phyloP scores from a whole-genome alignment of 92 coral and sea anemone genomes.

The Parazoanthus atlanticus region DNA sequence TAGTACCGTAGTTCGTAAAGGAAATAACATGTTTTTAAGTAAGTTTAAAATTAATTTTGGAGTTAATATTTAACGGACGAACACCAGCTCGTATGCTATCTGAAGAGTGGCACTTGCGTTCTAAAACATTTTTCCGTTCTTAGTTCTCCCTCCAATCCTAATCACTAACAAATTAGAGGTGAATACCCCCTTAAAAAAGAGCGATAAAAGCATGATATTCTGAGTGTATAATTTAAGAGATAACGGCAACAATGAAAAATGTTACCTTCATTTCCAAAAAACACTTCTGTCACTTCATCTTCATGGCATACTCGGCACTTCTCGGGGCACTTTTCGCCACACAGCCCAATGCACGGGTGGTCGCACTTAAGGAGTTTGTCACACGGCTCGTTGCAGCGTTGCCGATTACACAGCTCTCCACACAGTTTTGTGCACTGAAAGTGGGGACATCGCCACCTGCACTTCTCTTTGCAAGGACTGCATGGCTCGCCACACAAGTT shows the following conservation, averaged over 20 bases:
- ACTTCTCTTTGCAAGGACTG: constrained; percentile 68
- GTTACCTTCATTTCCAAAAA: constrained; percentile 77
- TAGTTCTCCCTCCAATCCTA: too few relatives aligned
- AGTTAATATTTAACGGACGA: too few relatives aligned
- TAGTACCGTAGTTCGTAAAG: too few relatives aligned
- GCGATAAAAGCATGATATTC: too few relatives aligned
- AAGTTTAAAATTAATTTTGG: too few relatives aligned
- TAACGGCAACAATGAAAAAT: not conserved
- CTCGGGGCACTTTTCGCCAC: constrained; percentile 93
- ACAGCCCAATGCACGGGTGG: constrained; percentile 91
- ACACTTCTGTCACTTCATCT: constrained; percentile 86
- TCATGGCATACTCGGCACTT: constrained; percentile 88
- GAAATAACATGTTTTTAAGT: too few relatives aligned
- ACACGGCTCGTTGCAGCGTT: constrained; percentile 77
- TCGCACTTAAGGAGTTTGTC: constrained; percentile 52
- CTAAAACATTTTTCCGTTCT: too few relatives aligned
- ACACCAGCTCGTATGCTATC: too few relatives aligned
- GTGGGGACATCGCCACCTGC: constrained; percentile 82
- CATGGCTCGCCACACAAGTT: constrained; percentile 89
- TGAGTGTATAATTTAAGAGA: too few relatives aligned
- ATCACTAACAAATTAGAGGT: too few relatives aligned
- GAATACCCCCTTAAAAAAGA: too few relatives aligned
- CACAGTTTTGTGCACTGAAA: constrained; percentile 68
- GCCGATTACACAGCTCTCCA: constrained; percentile 79
- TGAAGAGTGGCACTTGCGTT: too few relatives aligned